Base-by-base conservation (phyloP, 2,797 vertebrate species). In the Pangasius macronema region DNA sequence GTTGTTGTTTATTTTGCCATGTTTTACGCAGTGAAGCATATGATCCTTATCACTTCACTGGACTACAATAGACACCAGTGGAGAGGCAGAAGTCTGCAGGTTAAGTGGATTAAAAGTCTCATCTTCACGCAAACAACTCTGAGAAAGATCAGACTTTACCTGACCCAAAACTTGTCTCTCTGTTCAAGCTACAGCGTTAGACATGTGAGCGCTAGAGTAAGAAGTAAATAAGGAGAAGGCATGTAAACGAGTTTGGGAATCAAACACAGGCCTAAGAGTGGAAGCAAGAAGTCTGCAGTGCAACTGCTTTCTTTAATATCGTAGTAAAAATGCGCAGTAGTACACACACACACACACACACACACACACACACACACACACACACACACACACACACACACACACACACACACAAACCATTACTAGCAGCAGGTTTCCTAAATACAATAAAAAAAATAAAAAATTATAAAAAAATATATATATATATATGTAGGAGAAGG, bases 381-480 rank as follows among this genome's bases (percentile, higher is more conserved):
- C 36, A 36, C n/a, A n/a, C n/a, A n/a, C n/a, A n/a, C n/a, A 39
- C 36, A 39, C 36, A 39, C 39, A 42, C 39, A 42, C 42, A 46
- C 42, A 46, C 42, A 46, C 42, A 46, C 42, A 46, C 42, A 7
- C 42, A 46, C 42, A 7, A 7, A 46, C 10, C 27, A 51, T 24
- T 8, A 33, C n/a, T 49, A 82, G 42, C 24, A 33, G n/a, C 27
- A 33, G 39, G 57, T 46, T 82, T 61, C 22, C 27, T 11, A 46
- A 30, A 30, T 95, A 96, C 97, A 96, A 96, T 96, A 95, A 92
- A 94, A 92, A 94, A 94, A 92, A 94, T 94, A 92, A 24, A 27
- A 46, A 75, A 4, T n/a, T n/a, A n/a, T n/a, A 30, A 65, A 20
- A 33, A 68, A 22, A 59, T 59, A 59, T 59, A 59, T 59, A 59